Evolutionary conservation across 2,113 vertebrate species (phyloP), one percentile per base, ranked within the genome.

Genomic region (Empidonax alnorum): DNA sequence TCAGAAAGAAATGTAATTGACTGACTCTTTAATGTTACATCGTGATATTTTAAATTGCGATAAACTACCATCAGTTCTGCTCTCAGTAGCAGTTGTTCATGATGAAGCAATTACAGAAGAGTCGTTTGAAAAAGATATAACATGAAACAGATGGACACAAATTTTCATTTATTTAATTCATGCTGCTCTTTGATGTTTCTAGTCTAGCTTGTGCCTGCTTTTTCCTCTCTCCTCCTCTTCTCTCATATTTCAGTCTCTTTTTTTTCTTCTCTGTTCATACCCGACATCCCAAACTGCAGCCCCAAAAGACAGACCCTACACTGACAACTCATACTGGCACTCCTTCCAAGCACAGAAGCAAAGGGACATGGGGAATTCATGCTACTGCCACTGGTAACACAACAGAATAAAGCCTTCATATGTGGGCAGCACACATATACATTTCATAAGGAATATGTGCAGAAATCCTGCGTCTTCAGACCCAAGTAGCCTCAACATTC

Each of bases 161-260:
- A 39, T 69, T 94, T 89, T 84, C 62, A 69, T 76, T 91, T 90
- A 67, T 84, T 63, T 59, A 87, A 83, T 91, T 91, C n/a, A 59
- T 27, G n/a, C 44, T 82, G 52, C 46, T 92, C 39, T 72, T 73
- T 71, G 37, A 61, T 69, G 22, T 77, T 89, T 87, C 56, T 67
- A 7, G 1, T 31, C 68, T 83, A 82, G 22, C 27, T 92, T 84
- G 37, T 33, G 62, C 24, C 24, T 68, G 49, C 25, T 85, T 94
- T 68, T 83, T 80, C 71, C 72, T 90, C 17, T 81, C 14, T 86
- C 65, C 65, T 90, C 62, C 68, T 63, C 53, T 86, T 92, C 31
- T n/a, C 23, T 68, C 80, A 74, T 89, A 76, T 87, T 95, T 89
- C 75, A 25, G 73, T 75, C 50, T 81, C 81, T 66, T 65, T 68